Percentiles rank a stretch among this genome's conserved stretches.
Conservation (phyloP, 2,888 invertebrate genomes). For the Belgica antarctica region DNA sequence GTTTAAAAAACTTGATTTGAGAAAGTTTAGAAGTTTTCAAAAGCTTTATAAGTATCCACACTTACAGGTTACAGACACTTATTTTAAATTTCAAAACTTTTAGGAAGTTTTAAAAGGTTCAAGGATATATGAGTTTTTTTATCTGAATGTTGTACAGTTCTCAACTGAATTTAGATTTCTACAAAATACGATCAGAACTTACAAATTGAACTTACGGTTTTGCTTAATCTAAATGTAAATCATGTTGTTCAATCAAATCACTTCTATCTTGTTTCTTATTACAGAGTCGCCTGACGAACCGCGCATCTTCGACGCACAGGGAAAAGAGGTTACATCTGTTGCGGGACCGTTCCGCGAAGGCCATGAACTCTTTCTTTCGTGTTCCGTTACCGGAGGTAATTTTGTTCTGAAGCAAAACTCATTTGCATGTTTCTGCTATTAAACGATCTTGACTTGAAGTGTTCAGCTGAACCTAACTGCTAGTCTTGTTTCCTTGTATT, state of each 20-base stretch:
- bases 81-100: too few relatives aligned
- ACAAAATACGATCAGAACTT: too few relatives aligned
- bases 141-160: too few relatives aligned
- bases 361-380: constrained; percentile 76
- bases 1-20: too few relatives aligned
- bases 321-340: constrained; percentile 71
- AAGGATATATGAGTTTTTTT: too few relatives aligned
- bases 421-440: too few relatives aligned
- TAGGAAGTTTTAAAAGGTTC: too few relatives aligned
- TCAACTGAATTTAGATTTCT: too few relatives aligned
- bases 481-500: constrained; percentile 1
- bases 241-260: constrained; percentile 17
- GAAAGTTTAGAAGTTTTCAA: constrained; percentile 24
- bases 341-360: constrained; percentile 87
- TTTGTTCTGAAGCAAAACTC: constrained; percentile 45
- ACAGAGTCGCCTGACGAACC: constrained; percentile 78
- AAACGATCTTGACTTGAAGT: constrained; percentile 16
- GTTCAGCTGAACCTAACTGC: background rate
- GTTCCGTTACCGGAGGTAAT: constrained; percentile 84
- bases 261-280: constrained; percentile 47
- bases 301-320: constrained; percentile 78
- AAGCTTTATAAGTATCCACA: background rate
- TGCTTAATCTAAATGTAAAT: background rate
- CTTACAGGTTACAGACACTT: too few relatives aligned
- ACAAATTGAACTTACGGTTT: too few relatives aligned